Percentiles rank a stretch among this genome's conserved stretches.
phyloP scores from a whole-genome alignment of 30 jellyfish, hydroid and myxozoan genomes.

The Morbakka virulenta region DNA sequence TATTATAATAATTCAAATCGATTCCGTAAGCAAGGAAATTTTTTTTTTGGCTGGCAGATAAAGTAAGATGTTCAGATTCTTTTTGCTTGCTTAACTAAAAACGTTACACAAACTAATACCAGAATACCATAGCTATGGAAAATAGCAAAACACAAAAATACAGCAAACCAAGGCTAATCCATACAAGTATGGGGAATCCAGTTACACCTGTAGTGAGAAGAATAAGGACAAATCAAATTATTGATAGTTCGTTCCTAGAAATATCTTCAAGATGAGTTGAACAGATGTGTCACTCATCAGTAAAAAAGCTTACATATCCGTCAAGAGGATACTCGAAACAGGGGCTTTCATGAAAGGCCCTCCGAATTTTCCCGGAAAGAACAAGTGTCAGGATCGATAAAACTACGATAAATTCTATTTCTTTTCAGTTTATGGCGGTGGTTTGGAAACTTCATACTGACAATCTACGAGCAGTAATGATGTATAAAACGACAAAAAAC shows the following conservation, averaged over 20 bases:
- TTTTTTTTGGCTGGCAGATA: no score
- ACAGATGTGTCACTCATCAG: conserved; percentile 22
- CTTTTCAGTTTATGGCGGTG: background rate
- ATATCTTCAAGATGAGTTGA: no score
- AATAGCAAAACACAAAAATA: no score
- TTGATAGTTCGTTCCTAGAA: no score
- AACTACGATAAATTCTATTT: background rate
- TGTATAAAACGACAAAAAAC: conserved; percentile 57
- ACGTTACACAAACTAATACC: no score
- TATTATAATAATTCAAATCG: conserved; percentile 23
- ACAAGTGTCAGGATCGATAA: conserved; percentile 38
- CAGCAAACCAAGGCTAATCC: no score
- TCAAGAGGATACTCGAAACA: conserved; percentile 23
- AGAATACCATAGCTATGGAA: no score
- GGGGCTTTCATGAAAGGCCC: conserved; percentile 32
- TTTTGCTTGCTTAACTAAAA: no score
- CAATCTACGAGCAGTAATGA: conserved; percentile 58
- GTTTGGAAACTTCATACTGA: conserved; percentile 70
- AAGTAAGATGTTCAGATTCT: no score
- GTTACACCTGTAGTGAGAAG: no score
- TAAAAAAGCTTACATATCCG: background rate
- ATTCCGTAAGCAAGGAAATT: conserved; percentile 62
- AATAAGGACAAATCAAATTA: no score
- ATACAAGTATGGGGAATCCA: no score
- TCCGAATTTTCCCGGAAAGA: conserved; percentile 57